phyloP scores from a whole-genome alignment of 2,797 vertebrate species.

The Alouatta caraya region DNA sequence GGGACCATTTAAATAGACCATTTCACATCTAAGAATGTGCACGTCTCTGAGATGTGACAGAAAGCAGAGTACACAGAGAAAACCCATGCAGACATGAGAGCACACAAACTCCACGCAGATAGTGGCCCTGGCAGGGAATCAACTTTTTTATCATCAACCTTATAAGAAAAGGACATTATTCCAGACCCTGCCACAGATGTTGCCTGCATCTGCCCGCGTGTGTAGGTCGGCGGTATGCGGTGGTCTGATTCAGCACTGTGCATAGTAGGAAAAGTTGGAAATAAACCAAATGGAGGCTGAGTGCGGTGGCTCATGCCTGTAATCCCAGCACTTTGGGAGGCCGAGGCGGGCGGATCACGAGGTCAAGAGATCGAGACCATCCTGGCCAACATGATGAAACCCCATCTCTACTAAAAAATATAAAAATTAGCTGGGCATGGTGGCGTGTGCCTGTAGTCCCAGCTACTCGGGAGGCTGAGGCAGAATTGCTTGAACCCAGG shows the following conservation, averaged over 20 bases:
- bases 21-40: not conserved
- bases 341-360: too few species aligned
- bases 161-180: not conserved
- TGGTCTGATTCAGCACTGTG: not conserved
- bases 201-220: fast-evolving
- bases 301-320: too few species aligned
- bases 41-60: not conserved
- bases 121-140: not conserved
- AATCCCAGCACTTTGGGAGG: too few species aligned
- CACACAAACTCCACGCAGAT: not conserved
- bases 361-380: too few species aligned
- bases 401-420: too few species aligned
- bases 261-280: not conserved
- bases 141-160: not conserved
- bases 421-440: too few species aligned
- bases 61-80: not conserved
- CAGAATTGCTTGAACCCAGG: too few species aligned
- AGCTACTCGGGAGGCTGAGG: too few species aligned
- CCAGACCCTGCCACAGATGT: not conserved
- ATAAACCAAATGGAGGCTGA: not conserved
- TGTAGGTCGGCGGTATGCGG: not conserved
- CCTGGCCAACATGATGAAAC: too few species aligned
- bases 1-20: not conserved
- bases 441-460: too few species aligned
- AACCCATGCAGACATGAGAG: not conserved